Conservation (phyloP, 2,888 invertebrate species). For the Panzeria rudis region DNA sequence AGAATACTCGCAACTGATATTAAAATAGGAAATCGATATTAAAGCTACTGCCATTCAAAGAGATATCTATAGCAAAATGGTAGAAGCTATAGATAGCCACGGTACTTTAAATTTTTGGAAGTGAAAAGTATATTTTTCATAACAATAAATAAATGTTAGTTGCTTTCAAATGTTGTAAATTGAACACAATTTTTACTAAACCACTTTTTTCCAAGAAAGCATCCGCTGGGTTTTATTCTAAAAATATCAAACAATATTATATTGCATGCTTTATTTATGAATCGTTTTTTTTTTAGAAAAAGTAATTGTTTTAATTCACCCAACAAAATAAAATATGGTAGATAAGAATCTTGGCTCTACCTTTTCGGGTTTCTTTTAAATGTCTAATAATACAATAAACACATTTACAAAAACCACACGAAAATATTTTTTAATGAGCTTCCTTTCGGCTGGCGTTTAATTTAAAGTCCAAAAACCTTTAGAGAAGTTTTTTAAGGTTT, state of each 20-base stretch:
- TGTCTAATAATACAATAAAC: constrained; percentile 16
- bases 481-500: constrained; percentile 16
- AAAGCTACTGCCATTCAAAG: no score
- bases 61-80: no score
- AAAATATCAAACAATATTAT: constrained; percentile 2
- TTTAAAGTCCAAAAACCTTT: constrained; percentile 62
- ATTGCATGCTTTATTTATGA: constrained; percentile 14
- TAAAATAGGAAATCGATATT: no score
- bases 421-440: constrained; percentile 61
- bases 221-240: constrained; percentile 9
- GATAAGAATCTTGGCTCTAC: constrained; percentile 29
- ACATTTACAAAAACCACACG: constrained; percentile 3
- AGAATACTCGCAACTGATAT: no score
- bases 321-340: background rate
- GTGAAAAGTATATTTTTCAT: no score
- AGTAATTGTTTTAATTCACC: constrained; percentile 34
- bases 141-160: no score
- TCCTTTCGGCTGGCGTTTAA: constrained; percentile 55
- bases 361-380: constrained; percentile 45
- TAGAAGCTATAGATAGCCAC: no score
- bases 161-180: no score
- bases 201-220: background rate
- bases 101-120: no score
- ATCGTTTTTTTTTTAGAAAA: constrained; percentile 9
- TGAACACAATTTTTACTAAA: no score